phyloP scores from a whole-genome alignment of 1,140 invertebrate genomes.

The Calephelis nemesis region DNA sequence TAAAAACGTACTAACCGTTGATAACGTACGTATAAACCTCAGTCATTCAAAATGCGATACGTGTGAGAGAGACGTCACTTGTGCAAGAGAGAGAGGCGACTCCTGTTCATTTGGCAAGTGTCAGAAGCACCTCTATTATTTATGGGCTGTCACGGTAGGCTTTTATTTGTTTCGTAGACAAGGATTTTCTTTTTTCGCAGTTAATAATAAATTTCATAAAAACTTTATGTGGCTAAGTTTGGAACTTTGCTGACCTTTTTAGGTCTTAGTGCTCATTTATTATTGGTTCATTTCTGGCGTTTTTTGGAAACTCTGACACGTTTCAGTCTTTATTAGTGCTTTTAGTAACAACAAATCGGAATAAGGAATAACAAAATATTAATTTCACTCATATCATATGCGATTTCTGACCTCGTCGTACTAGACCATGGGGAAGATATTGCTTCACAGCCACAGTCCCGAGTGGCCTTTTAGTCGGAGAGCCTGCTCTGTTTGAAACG shows the following conservation, averaged over 20 bases:
- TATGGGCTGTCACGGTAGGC: constrained; percentile 7
- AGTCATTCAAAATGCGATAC: not conserved
- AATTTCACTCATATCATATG: too few relatives aligned
- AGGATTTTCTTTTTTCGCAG: constrained; percentile 14
- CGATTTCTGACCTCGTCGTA: too few relatives aligned
- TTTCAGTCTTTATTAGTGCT: not conserved
- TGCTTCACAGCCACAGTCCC: too few relatives aligned
- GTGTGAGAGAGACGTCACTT: not conserved
- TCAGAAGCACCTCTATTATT: constrained; percentile 14
- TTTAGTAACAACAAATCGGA: not conserved
- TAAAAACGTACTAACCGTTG: too few relatives aligned
- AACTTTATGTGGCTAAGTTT: not conserved
- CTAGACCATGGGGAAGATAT: too few relatives aligned
- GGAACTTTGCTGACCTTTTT: not conserved
- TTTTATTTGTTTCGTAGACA: constrained; percentile 16
- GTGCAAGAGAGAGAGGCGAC: not conserved
- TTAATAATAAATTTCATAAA: constrained; percentile 7
- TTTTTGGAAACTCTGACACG: too few relatives aligned
- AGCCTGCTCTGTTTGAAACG: too few relatives aligned
- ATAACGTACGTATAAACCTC: not conserved
- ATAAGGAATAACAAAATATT: too few relatives aligned
- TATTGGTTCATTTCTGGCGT: not conserved
- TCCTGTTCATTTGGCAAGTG: constrained; percentile 19
- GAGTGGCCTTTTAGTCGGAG: too few relatives aligned
- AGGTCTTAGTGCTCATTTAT: not conserved